A percentile compares a stretch with the other conserved stretches of the same genome.
Conservation (phyloP, 2,888 invertebrate genomes). For the Deilephila elpenor region DNA sequence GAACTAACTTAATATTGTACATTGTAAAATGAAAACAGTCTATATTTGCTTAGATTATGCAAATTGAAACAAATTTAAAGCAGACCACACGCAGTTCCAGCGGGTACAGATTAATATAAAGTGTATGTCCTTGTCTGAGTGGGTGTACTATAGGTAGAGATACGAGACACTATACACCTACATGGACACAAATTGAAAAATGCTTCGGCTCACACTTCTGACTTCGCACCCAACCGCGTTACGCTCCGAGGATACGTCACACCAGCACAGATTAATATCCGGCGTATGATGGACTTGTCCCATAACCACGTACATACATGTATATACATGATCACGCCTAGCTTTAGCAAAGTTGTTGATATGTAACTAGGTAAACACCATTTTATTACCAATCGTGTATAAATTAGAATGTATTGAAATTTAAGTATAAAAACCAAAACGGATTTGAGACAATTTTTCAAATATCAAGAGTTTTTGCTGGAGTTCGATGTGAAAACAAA, state of each 20-base stretch:
- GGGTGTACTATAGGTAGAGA: neutral
- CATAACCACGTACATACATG: constrained; percentile 38
- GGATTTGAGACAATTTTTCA: neutral
- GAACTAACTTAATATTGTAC: neutral
- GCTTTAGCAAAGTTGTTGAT: neutral
- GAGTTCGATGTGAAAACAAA: neutral
- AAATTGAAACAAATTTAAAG: neutral
- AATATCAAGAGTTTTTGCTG: neutral
- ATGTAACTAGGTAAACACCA: neutral
- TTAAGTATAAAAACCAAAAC: neutral
- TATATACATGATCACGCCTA: neutral
- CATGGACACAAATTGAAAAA: constrained; percentile 17
- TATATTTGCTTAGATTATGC: neutral
- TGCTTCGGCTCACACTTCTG: neutral
- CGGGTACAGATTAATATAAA: constrained; percentile 13
- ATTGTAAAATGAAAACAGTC: neutral
- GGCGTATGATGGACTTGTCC: constrained; percentile 48
- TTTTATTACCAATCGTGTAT: neutral
- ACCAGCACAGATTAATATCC: constrained; percentile 58
- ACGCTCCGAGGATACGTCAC: constrained; percentile 45
- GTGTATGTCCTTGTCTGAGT: neutral
- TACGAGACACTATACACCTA: constrained; percentile 15
- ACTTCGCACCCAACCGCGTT: constrained; percentile 33
- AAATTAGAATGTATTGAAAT: neutral
- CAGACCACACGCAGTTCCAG: constrained; percentile 24